Percentiles rank a stretch among this genome's conserved stretches.
phyloP scores from a whole-genome alignment of 2,888 invertebrate species.

The Latrodectus elegans region DNA sequence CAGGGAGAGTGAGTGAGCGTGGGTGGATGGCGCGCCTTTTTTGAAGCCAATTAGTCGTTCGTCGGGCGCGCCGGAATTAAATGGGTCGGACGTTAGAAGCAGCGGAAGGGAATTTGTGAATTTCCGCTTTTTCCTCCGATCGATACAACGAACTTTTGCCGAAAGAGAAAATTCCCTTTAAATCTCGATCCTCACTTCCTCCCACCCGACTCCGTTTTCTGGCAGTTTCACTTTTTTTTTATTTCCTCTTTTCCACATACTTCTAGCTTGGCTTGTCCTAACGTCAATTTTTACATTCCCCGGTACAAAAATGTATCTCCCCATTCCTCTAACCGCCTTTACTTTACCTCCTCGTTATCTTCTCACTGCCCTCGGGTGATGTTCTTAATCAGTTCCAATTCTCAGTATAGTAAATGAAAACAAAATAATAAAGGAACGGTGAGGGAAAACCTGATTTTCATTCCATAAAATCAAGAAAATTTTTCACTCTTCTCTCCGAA shows the following conservation, averaged over 20 bases:
- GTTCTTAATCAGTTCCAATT: conserved; percentile 2
- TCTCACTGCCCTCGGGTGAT: neutral
- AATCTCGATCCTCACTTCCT: conserved; percentile 12
- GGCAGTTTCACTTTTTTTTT: conserved; percentile 1
- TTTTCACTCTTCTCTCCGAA: no score
- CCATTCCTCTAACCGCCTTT: no score
- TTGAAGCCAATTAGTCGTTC: conserved; percentile 60
- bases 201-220: neutral
- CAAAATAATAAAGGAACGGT: neutral
- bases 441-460: no score
- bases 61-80: conserved; percentile 66
- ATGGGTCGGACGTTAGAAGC: conserved; percentile 63
- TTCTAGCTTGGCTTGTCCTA: neutral
- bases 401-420: neutral
- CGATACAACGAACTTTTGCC: conserved; percentile 32
- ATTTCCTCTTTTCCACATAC: neutral
- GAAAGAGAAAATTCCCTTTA: conserved; percentile 29
- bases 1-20: neutral
- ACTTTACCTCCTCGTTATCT: neutral
- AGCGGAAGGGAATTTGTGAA: conserved; percentile 61
- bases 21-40: conserved; percentile 34
- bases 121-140: conserved; percentile 38
- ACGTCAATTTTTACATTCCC: conserved; percentile 4
- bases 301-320: neutral
- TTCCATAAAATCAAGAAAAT: no score